phyloP scores from a whole-genome alignment of 2,797 vertebrate genomes.

The Borostomias antarcticus region DNA sequence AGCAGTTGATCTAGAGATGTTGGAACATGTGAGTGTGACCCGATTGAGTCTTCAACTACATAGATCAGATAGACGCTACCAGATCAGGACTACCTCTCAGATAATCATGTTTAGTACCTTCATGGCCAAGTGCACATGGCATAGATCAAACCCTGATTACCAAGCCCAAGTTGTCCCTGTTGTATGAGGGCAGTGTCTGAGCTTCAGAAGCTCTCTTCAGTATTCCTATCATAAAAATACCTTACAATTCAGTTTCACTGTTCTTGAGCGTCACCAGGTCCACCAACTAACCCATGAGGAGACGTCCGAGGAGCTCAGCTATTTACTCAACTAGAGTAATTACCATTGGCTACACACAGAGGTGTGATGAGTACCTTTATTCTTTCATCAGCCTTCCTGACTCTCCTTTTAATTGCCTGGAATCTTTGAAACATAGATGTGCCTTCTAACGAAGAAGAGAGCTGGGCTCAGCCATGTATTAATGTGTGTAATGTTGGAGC shows the following conservation, averaged over 20 bases:
- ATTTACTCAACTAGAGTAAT: constrained; percentile 79
- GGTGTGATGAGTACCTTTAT: constrained; percentile 87
- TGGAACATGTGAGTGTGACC: not conserved
- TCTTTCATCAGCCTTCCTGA: constrained; percentile 82
- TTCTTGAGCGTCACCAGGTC: constrained; percentile 16
- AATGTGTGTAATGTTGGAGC: constrained; percentile 88
- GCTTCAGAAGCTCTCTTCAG: too few species aligned
- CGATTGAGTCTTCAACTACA: not conserved
- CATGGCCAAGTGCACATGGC: too few species aligned
- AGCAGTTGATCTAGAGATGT: not conserved
- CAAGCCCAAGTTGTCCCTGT: not conserved
- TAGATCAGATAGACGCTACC: not conserved
- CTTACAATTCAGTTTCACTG: too few species aligned
- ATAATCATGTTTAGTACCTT: too few species aligned
- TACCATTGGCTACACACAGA: constrained; percentile 77
- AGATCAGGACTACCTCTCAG: constrained; percentile 1
- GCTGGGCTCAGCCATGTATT: constrained; percentile 76
- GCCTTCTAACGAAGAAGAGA: constrained; percentile 80
- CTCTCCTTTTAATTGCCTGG: constrained; percentile 88
- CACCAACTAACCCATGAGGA: constrained; percentile 51
- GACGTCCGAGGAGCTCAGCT: constrained; percentile 49
- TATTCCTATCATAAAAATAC: not conserved
- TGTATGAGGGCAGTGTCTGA: too few species aligned
- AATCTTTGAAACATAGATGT: constrained; percentile 85
- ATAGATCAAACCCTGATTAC: too few species aligned